Base-by-base conservation (phyloP, 2,888 invertebrate genomes). In the Dusona sp. region DNA sequence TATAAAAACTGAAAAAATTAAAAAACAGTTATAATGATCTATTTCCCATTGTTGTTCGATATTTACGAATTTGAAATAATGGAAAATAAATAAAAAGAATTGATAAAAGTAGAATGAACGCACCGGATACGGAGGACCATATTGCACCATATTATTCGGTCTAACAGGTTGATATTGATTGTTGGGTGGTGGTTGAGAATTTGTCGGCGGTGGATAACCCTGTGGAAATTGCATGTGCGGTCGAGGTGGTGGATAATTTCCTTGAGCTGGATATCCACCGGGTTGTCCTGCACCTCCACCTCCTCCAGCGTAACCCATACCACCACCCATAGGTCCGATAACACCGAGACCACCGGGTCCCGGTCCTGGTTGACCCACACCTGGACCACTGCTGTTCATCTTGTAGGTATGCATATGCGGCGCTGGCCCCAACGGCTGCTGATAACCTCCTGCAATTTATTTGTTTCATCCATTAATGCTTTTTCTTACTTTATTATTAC, bases 391-490 rank as follows among this genome's bases (percentile, higher is more conserved):
- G 79, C 91, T 94, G 83, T 93, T 94, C 94, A 96, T 95, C 94
- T 96, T 96, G 92, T 96, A 97, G 90, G 95, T 95, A 90, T 95
- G 95, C 94, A 95, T 95, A 89, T 96, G 96, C 70, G 95, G 95
- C 83, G 96, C 95, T 88, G 96, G 96, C 92, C 95, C 95, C 94
- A 95, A 95, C 88, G 95, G 95, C 89, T 95, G 95, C 89, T 95
- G 95, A 93, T 96, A 96, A 92, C 95, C 96, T 94, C 95, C 95
- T 93, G 74, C 84, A 85, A 85, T 78, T 16, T 57, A 61, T 45
- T 78, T 3, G 1, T n/a, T 25, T n/a, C 72, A 36, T 86, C 72
- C 81, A 83, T 68, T 3, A 29, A 80, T n/a, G 7, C 16, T n/a
- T 70, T 29, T 13, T 3, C 19, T 29, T 8, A 45, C 16, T 36